phyloP scores from a whole-genome alignment of 2,113 vertebrate genomes.

The Meleagris gallopavo region DNA sequence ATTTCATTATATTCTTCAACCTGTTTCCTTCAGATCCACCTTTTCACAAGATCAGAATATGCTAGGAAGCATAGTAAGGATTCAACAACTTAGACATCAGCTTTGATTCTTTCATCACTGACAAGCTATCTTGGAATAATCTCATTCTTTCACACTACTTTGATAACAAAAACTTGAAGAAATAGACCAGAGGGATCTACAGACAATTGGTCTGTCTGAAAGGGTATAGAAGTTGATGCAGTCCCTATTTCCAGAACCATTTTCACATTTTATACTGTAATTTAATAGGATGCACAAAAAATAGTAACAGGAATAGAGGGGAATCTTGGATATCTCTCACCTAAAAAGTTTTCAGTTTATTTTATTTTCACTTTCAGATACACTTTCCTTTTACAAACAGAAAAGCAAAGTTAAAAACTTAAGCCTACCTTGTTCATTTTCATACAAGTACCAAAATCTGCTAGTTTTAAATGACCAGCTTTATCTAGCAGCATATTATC shows the following conservation, averaged over 20 bases:
- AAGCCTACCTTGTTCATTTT: slow-evolving; percentile 97
- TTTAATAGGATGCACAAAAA: not conserved
- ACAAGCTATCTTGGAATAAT: accelerated
- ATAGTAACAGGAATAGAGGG: not conserved
- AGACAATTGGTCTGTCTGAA: not conserved
- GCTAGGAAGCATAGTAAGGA: not conserved
- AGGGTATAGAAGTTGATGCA: not conserved
- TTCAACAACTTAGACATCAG: accelerated
- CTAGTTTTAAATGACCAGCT: slow-evolving; percentile 96
- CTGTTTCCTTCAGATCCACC: not conserved
- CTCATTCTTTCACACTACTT: not conserved
- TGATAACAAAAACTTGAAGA: not conserved
- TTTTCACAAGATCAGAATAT: not conserved
- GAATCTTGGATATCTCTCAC: not conserved
- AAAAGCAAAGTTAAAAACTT: slow-evolving; percentile 16
- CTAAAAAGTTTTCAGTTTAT: not conserved
- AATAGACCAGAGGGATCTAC: not conserved
- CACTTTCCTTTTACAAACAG: not conserved
- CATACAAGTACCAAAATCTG: slow-evolving; percentile 99
- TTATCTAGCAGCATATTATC: slow-evolving; percentile 99
- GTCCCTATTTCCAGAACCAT: not conserved
- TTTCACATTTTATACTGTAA: not conserved
- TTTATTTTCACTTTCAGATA: not conserved
- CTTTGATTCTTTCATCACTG: not conserved
- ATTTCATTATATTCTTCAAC: not conserved